A percentile compares a stretch with the other conserved stretches of the same genome.
Evolutionary conservation across 2,113 vertebrate species (phyloP).

Genomic region (Grus americana): DNA sequence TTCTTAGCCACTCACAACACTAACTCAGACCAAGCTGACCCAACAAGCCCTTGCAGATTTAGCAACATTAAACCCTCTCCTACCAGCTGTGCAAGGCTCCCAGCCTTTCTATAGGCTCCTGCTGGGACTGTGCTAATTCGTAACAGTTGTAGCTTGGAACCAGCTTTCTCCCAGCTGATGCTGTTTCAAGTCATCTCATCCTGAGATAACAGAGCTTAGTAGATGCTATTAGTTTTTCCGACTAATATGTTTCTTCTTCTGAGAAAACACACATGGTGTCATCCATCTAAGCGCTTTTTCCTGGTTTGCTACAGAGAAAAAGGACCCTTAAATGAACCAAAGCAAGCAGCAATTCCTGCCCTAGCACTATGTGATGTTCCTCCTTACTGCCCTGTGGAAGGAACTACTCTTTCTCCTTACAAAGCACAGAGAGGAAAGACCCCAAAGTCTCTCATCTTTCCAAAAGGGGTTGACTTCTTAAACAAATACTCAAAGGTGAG

Average conservation of each 20-base stretch:
- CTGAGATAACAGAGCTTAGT: not conserved
- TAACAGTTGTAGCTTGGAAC: not conserved
- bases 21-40: not conserved
- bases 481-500: not conserved
- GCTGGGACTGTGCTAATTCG: not conserved
- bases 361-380: fast-evolving
- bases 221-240: not conserved
- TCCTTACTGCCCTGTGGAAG: not conserved
- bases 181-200: not conserved
- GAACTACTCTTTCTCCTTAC: not conserved
- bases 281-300: not conserved
- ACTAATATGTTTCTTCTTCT: not conserved
- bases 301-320: not conserved
- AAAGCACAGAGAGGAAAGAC: not conserved
- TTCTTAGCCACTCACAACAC: not conserved
- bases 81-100: fast-evolving
- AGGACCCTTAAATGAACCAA: not conserved
- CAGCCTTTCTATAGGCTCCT: not conserved
- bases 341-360: not conserved
- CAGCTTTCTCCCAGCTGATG: not conserved
- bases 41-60: not conserved
- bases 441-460: not conserved
- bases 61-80: not conserved
- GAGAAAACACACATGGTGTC: not conserved
- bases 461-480: not conserved